Evolutionary conservation across 2,113 vertebrate species (phyloP).

Genomic region (Trematomus loennbergii): DNA sequence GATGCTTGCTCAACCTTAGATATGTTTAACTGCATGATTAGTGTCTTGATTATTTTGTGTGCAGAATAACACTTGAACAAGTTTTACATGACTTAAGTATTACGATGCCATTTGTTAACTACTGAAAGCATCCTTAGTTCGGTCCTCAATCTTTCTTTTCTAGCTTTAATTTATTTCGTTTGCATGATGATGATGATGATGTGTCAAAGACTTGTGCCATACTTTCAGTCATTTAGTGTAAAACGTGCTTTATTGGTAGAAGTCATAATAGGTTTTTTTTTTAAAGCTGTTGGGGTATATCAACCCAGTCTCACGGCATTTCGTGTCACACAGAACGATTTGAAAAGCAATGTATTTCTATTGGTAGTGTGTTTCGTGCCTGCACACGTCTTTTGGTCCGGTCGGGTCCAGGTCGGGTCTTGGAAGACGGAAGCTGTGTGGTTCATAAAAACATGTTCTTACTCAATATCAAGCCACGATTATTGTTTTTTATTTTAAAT

Average conservation of each 20-base stretch:
- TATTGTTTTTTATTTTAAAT: too few relatives aligned
- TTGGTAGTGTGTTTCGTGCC: too few relatives aligned
- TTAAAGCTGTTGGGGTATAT: constrained; percentile 30
- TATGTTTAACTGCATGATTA: constrained; percentile 92
- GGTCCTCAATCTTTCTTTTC: constrained; percentile 64
- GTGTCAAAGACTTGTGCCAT: constrained; percentile 82
- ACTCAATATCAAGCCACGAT: too few relatives aligned
- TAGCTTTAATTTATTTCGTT: constrained; percentile 87
- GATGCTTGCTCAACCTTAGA: constrained; percentile 85
- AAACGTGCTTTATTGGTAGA: constrained; percentile 74
- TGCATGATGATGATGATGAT: constrained; percentile 86
- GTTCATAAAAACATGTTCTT: too few relatives aligned
- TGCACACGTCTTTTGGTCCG: too few relatives aligned
- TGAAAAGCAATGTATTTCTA: too few relatives aligned
- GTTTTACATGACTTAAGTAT: constrained; percentile 88
- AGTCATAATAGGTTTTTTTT: constrained; percentile 41
- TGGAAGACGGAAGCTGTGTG: too few relatives aligned
- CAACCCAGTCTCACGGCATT: too few relatives aligned
- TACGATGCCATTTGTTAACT: constrained; percentile 93
- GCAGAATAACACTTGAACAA: constrained; percentile 90
- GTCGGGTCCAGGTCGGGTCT: too few relatives aligned
- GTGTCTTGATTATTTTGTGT: constrained; percentile 81
- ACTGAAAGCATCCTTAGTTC: constrained; percentile 82
- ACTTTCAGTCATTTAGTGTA: constrained; percentile 80
- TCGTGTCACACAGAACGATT: too few relatives aligned